These are phyloP conservation scores for Phalacrocorax pelagicus DNA, from an alignment of 2,113 vertebrate species.

Conservation along the genomic window DNA sequence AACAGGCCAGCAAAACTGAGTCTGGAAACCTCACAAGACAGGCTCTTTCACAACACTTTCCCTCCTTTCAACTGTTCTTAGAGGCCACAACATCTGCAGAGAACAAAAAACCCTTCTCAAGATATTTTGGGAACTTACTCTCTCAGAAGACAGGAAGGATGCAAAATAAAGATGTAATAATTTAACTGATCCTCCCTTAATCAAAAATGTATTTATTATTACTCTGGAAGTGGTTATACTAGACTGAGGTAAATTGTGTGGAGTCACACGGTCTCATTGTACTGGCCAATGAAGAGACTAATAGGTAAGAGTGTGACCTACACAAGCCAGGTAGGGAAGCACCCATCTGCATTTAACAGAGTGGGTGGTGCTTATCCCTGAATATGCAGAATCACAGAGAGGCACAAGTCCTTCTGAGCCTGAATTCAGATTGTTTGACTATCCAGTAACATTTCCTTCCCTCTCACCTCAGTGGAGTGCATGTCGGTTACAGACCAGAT, in stretches of 20 bases:
- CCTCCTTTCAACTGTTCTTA: not conserved
- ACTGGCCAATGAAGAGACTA: not conserved
- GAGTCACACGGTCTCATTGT: not conserved
- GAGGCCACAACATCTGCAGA: not conserved
- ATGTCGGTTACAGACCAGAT: not conserved
- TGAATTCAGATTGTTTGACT: not conserved
- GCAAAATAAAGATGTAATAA: not conserved
- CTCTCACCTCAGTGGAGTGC: not conserved
- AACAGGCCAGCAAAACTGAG: not conserved
- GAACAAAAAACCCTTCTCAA: not conserved
- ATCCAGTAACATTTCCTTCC: not conserved
- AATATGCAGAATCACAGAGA: not conserved
- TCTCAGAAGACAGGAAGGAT: not conserved
- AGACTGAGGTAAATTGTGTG: not conserved
- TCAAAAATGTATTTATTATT: not conserved
- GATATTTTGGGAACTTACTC: not conserved
- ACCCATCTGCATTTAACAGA: not conserved
- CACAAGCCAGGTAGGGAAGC: not conserved
- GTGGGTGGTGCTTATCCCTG: not conserved
- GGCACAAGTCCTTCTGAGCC: not conserved
- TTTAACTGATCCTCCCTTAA: not conserved
- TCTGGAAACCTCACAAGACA: not conserved
- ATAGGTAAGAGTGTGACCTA: not conserved
- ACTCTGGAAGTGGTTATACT: not conserved
- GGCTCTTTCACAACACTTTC: not conserved